Percentiles rank a stretch among this genome's conserved stretches.
phyloP scores from a whole-genome alignment of 2,888 invertebrate genomes.

The Pristionchus mayeri region DNA sequence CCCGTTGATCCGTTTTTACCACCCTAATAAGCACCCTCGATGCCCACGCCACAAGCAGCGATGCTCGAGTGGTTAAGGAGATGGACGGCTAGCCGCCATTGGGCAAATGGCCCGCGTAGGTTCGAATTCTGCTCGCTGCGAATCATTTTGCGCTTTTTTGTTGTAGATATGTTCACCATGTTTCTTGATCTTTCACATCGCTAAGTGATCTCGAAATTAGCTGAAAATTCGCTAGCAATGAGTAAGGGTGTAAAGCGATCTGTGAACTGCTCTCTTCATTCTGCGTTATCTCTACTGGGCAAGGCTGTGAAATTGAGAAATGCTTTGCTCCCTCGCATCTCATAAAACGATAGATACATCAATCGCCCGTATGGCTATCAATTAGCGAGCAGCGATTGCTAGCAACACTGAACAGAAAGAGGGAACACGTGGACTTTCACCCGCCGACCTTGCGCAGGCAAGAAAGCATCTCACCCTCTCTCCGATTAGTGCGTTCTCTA shows the following conservation, averaged over 20 bases:
- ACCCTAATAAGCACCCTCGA: no score
- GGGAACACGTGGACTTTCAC: neutral
- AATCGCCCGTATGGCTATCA: neutral
- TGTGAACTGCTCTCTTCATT: neutral
- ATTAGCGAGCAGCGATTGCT: slow-evolving; percentile 46
- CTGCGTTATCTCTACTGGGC: neutral
- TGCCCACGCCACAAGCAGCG: neutral
- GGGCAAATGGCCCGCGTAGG: slow-evolving; percentile 56
- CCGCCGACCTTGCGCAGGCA: neutral
- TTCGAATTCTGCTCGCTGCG: slow-evolving; percentile 56
- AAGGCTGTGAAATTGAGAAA: neutral
- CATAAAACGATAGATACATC: neutral
- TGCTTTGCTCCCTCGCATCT: no score
- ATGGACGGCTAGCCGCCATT: slow-evolving; percentile 55
- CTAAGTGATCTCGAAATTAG: neutral
- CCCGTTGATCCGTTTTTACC: no score
- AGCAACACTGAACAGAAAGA: slow-evolving; percentile 52
- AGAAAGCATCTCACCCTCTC: neutral
- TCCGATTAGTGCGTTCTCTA: neutral
- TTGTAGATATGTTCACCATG: neutral
- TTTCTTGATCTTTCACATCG: neutral
- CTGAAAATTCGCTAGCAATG: neutral
- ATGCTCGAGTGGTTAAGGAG: slow-evolving; percentile 56
- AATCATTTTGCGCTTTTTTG: slow-evolving; percentile 33
- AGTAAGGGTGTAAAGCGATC: no score